Percentiles rank a stretch among this genome's conserved stretches.
Evolutionary conservation across 2,888 invertebrate genomes (phyloP).

Genomic region (Stenoptilia bipunctidactyla): DNA sequence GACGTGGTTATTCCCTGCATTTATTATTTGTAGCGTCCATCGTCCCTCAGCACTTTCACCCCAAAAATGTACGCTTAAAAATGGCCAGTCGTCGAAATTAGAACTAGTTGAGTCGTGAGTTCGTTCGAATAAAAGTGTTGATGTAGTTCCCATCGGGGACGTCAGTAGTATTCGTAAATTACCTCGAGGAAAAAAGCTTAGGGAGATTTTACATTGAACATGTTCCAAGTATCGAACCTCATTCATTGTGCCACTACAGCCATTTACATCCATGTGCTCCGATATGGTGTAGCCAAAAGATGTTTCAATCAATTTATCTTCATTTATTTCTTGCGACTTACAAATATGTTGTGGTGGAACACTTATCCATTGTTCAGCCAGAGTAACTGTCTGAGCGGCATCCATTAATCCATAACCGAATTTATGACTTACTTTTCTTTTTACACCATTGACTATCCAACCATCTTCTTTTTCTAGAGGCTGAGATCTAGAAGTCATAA

Average conservation of each 20-base stretch:
- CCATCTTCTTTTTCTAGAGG: conserved; percentile 93
- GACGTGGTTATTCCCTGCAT: conserved; percentile 82
- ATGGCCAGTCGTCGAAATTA: conserved; percentile 98
- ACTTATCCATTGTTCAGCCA: conserved; percentile 93
- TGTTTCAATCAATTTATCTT: conserved; percentile 84
- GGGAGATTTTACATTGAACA: conserved; percentile 94
- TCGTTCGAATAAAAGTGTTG: conserved; percentile 92
- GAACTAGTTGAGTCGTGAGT: conserved; percentile 91
- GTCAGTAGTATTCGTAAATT: conserved; percentile 90
- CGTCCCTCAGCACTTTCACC: conserved; percentile 91
- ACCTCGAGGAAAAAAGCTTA: conserved; percentile 93
- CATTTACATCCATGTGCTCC: conserved; percentile 90
- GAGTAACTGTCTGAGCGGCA: conserved; percentile 90
- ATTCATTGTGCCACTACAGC: conserved; percentile 88
- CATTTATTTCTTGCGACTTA: conserved; percentile 88
- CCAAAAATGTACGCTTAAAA: conserved; percentile 98
- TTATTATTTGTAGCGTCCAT: conserved; percentile 87
- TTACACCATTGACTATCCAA: conserved; percentile 95
- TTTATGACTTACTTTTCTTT: conserved; percentile 94
- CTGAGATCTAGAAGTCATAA: conserved; percentile 88
- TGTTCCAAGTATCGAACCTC: conserved; percentile 95
- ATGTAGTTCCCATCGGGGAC: conserved; percentile 94
- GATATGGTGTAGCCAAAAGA: conserved; percentile 82
- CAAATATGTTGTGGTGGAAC: conserved; percentile 97
- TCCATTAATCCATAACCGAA: conserved; percentile 99